Evolutionary conservation across 2,113 vertebrate species (phyloP), one percentile per base, ranked within the genome.

Genomic region (Bucco capensis): DNA sequence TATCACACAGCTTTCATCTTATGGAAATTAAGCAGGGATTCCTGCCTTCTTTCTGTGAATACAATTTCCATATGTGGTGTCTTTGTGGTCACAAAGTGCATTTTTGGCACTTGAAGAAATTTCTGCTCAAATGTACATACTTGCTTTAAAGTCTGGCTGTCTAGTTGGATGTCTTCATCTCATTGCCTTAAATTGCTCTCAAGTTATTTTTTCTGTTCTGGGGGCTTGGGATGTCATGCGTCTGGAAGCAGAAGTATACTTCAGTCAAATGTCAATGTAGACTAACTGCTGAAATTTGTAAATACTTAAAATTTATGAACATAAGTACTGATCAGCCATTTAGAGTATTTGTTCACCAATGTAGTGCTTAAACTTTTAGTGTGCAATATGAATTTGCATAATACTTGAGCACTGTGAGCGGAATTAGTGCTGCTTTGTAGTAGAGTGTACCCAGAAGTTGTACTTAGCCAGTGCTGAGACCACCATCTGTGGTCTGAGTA

Each of bases 111-210:
- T 37, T 22, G 14, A 27, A 2, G 7, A 27, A 30, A 21, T 53
- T 40, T 42, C 38, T 16, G 44, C 40, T 76, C 17, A 28, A 22
- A 46, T 0, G 0, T 50, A 5, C 0, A 0, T n/a, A 3, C 6
- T 53, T 40, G 16, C 21, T 75, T 7, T 23, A 10, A 38, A 9
- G 11, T 44, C 54, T 35, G 31, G 14, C 47, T 84, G 28, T 42
- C 18, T 49, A 17, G 30, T 22, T 60, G 25, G 14, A 8, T 49
- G 8, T 53, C 33, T 86, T 86, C 21, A 69, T 44, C 25, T 86
- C 25, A 30, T 14, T 33, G 21, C 33, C 37, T 49, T 27, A 12
- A 17, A n/a, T 57, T 9, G 33, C 19, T 65, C 46, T 77, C 8
- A 3, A 42, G 67, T 33, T 60, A 56, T 56, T 66, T 58, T 58